Evolutionary conservation across 2,888 invertebrate species (phyloP), one percentile per base, ranked within the genome.

Genomic region (Xestia c-nigrum): DNA sequence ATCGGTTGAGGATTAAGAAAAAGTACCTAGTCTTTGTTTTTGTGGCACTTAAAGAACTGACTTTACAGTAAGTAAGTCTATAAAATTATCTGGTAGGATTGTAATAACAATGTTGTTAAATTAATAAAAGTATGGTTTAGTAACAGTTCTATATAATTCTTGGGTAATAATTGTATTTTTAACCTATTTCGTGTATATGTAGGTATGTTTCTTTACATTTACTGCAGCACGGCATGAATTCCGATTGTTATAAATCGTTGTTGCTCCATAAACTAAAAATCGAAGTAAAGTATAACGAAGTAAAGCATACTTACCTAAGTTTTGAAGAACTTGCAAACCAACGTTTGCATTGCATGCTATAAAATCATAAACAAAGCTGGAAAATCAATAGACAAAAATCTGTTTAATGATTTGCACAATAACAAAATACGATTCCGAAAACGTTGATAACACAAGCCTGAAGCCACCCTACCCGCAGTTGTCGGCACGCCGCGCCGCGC

Each of bases 361-460:
- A 65, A 73, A 74, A 78, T 43, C 55, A 59, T 47, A 57, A 78
- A 88, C 85, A 85, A 75, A 86, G 24, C 55, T 61, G 12, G 59
- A 67, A 73, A 75, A 72, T 66, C 72, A 72, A 85, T 87, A 86
- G 88, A 86, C 85, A 86, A 86, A 90, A 90, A 91, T 89, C 89
- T 87, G 89, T 91, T 90, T 89, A 87, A 90, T 90, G 90, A 90
- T 92, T 91, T 88, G 85, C 86, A 84, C 84, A 89, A 85, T 90
- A 78, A 89, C 86, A 89, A 89, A 88, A 90, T 88, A 80, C 86
- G 87, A 89, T 91, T 90, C 89, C 87, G 47, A 87, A 91, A 91
- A 92, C 89, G 89, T 88, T 93, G 91, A 93, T 92, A 93, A 92
- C 90, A 90, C 89, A 89, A 90, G 43, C 64, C 64, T 43, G 64